These are phyloP conservation scores for Tetramorium bicarinatum DNA, from an alignment of 2,888 invertebrate genomes.

Conservation along the genomic window DNA sequence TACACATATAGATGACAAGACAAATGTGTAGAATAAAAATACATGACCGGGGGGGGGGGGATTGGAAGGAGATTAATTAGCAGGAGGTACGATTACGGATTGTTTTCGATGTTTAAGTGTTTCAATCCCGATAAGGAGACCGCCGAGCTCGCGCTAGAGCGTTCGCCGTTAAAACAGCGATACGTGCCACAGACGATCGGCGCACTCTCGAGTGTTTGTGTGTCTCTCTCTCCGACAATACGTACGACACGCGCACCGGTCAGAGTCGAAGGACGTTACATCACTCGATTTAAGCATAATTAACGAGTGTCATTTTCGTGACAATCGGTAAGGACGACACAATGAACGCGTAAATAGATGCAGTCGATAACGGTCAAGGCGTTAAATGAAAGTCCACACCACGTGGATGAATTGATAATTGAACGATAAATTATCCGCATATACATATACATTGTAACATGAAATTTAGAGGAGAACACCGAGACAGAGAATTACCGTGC, in stretches of 20 bases:
- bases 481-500: background rate
- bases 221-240: too few species aligned
- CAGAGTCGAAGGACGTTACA: conserved; percentile 33
- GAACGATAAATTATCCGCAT: background rate
- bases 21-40: background rate
- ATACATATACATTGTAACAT: background rate
- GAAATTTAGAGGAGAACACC: background rate
- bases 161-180: background rate
- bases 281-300: conserved; percentile 23
- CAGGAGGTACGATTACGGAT: background rate
- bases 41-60: too few species aligned
- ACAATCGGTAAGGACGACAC: background rate
- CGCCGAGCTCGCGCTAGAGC: background rate
- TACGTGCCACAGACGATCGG: background rate
- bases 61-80: background rate
- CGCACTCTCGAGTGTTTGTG: background rate
- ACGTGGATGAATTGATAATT: background rate
- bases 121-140: conserved; percentile 8
- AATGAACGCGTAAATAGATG: too few species aligned
- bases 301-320: background rate
- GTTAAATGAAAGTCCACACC: background rate
- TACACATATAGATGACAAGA: background rate
- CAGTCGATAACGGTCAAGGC: background rate
- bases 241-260: background rate
- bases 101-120: background rate